Evolutionary conservation across 2,888 invertebrate genomes (phyloP), one percentile per base, ranked within the genome.

Genomic region (Pammene aurita): DNA sequence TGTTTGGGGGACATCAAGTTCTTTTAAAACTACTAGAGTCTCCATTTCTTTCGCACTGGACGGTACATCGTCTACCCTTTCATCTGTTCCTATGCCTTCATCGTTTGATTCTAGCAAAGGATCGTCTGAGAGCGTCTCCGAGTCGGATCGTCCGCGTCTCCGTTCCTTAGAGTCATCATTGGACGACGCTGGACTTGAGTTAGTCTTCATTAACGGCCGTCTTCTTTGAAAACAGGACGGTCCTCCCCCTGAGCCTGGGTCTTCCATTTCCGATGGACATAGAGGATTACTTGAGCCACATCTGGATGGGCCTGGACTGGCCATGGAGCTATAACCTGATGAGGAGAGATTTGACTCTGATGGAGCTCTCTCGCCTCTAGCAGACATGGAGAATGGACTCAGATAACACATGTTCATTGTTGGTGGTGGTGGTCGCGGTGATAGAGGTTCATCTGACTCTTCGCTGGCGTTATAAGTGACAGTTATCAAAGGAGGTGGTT

Each of bases 301-400:
- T 72, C 96, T 91, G 0, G 96, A 96, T 5, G 96, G 96, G 0
- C 96, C 96, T 0, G 96, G 96, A 85, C 96, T 96, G 0, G 96
- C 96, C 95, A 96, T 96, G 2, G 96, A 96, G 73, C 96, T 96
- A 83, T 97, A 97, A 9, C 97, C 97, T 0, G 96, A 96, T 9
- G 96, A 96, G 73, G 96, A 96, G 50, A 97, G 90, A 84, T 97
- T 97, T 2, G 96, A 96, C 87, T 97, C 96, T 0, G 96, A 96
- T 13, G 96, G 96, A 1, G 95, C 96, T 75, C 96, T 93, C 78
- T 96, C 96, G 13, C 95, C 95, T 73, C 95, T 89, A 0, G 94
- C 93, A 55, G 95, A 94, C 93, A 96, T 95, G 0, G 96, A 94
- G 83, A 96, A 96, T 0, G 96, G 96, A 83, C 96, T 96, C 14